Evolutionary conservation across 2,797 vertebrate genomes (phyloP), one percentile per base, ranked within the genome.

Genomic region (Lepus townsendii): DNA sequence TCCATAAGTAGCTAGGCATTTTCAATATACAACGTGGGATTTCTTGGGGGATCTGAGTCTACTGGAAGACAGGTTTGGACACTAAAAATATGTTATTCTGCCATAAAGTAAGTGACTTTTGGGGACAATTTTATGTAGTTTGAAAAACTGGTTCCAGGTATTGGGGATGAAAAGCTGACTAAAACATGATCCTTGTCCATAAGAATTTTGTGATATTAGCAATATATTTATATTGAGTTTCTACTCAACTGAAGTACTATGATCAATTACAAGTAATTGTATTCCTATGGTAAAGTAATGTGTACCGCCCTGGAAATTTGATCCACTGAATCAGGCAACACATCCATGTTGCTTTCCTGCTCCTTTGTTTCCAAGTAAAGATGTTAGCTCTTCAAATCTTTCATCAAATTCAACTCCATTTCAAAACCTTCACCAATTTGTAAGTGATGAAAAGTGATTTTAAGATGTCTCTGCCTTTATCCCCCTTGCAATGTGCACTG

Each of bases 391-490:
- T 87, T 38, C 5, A 72, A 77, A 77, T 84, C 38, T 72, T 90
- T 89, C 60, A 71, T 35, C 27, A 79, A 69, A 78, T 73, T 47
- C 78, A 73, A 50, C 69, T 47, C 27, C 16, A 71, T 71, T 86
- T 92, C 62, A 84, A 91, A 88, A 73, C 93, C 32, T 80, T 91
- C 17, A 42, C 80, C 24, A 54, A 12, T 17, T 60, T 11, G 12
- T 54, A 71, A 82, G 17, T 89, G 47, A 87, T 84, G 92, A 73
- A 90, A 94, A 83, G 52, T 32, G 47, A 93, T 54, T 94, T 93
- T 20, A 83, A 87, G 76, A 26, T 13, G 27, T 93, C 82, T 89
- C 20, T 32, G 54, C 47, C 91, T 83, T 79, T 60, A 76, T 30
- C n/a, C 83, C 5, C 27, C 11, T 12, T 50, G 4, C 26, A 57